Evolutionary conservation across 53 echinoderm and acorn worm genomes (phyloP), one percentile per base, ranked within the genome.

Genomic region (Echinarachnius parma): DNA sequence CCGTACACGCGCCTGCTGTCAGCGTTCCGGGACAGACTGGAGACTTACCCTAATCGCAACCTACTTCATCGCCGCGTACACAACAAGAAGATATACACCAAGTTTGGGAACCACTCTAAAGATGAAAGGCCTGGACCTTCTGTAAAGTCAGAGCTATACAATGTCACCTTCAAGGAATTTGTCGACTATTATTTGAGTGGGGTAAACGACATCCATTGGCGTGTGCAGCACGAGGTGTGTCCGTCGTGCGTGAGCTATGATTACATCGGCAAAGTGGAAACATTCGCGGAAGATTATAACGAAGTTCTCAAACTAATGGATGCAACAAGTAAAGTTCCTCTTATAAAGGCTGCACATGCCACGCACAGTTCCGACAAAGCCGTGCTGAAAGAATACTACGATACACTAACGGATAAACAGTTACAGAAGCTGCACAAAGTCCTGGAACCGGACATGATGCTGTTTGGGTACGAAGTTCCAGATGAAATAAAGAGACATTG

Each of bases 21-120:
- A 18, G 78, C 78, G 15, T 78, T 78, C 42, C 55, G 53, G 28
- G 78, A 78, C 22, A 78, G 64, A 64, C 42, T 78, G 36, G 78
- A 78, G 36, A 36, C 78, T 28, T 78, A 56, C 42, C 78, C 78
- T 9, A 69, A 69, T 34, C 70, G 70, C 3, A 69, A 69, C 21
- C 52, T 53, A 8, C 5, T 10, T 2, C 70, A 69, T 53, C 62
- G 78, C 7, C 25, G 21, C 9, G 28, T 0, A 7, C 36, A 52
- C 26, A 64, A 63, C 35, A 23, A 34, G 33, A 48, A 53, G 1
- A 78, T 78, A 22, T 53, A 64, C 26, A 19, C n/a, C n/a, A 32
- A 20, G 54, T 78, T 55, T 14, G 78, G 78, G 15, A 34, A 37
- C 53, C 70, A 69, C 4, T 52, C 70, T 33, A 1, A 24, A 0